phyloP scores from a whole-genome alignment of 1,140 invertebrate species.

The Panonychus citri region DNA sequence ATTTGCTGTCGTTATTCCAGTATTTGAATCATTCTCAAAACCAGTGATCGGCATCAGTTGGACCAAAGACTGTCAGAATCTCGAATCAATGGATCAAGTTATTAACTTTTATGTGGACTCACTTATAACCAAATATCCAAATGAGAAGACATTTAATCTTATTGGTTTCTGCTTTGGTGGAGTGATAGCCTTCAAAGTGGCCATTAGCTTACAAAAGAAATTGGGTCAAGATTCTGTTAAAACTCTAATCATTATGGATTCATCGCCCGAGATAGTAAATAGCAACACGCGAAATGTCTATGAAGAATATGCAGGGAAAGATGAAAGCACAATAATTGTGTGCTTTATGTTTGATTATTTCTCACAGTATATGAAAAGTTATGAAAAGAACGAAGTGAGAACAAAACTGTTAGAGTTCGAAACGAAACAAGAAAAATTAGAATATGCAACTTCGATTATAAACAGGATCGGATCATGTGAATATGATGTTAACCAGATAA shows the following conservation, averaged over 20 bases:
- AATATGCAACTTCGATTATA: too few species aligned
- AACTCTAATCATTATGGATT: conserved; percentile 45
- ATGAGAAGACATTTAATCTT: conserved; percentile 36
- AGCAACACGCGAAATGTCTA: too few species aligned
- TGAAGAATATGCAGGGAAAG: too few species aligned
- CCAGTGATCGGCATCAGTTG: conserved; percentile 78
- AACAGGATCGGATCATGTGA: too few species aligned
- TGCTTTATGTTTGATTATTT: too few species aligned
- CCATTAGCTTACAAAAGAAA: conserved; percentile 43
- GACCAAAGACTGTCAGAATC: conserved; percentile 36
- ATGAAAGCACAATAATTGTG: too few species aligned
- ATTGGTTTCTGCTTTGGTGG: conserved; percentile 85
- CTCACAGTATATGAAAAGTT: too few species aligned
- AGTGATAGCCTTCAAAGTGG: conserved; percentile 78
- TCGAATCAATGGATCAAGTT: conserved; percentile 37
- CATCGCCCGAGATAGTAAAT: too few species aligned
- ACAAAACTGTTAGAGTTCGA: too few species aligned
- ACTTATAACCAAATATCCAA: background rate
- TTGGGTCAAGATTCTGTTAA: conserved; percentile 30
- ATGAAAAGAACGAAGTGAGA: too few species aligned
- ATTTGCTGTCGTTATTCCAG: conserved; percentile 36
- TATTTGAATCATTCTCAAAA: conserved; percentile 41
- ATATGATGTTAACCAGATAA: too few species aligned
- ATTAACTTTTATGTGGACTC: conserved; percentile 47
- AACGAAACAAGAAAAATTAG: too few species aligned